These are phyloP conservation scores for Platyrinchus mystaceus DNA, from an alignment of 2,797 vertebrate species.

Conservation along the genomic window DNA sequence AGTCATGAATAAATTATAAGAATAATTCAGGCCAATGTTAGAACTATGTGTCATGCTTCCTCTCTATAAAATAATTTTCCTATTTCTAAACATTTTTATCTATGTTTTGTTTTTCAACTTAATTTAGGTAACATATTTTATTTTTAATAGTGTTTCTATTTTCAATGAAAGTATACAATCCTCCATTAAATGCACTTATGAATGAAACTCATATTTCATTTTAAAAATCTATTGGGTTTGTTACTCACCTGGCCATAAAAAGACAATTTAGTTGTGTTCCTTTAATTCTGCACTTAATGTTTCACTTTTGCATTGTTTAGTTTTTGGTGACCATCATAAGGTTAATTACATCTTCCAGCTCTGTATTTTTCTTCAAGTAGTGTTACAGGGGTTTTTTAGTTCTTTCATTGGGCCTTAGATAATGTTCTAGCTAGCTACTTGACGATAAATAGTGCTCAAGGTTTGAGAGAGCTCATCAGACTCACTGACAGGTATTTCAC, in stretches of 20 bases:
- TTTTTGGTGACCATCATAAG: not conserved
- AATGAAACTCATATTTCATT: not conserved
- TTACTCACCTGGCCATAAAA: not conserved
- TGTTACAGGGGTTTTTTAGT: fast-evolving
- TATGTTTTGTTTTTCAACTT: not conserved
- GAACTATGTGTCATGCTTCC: not conserved
- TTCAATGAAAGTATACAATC: not conserved
- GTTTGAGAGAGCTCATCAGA: not conserved
- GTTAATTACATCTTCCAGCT: not conserved
- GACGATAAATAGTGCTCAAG: not conserved
- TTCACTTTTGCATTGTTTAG: not conserved
- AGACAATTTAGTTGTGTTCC: not conserved
- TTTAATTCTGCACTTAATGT: not conserved
- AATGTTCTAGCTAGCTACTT: not conserved
- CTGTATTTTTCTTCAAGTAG: not conserved
- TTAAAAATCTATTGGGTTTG: fast-evolving
- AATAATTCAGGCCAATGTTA: not conserved
- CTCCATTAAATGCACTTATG: not conserved
- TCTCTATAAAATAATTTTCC: not conserved
- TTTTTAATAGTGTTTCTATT: not conserved
- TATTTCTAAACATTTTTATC: not conserved
- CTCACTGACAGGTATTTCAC: not conserved
- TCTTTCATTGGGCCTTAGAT: not conserved
- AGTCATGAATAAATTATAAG: not conserved
- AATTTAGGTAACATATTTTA: not conserved